phyloP scores from a whole-genome alignment of 2,888 invertebrate genomes.

The Ametastegia equiseti region DNA sequence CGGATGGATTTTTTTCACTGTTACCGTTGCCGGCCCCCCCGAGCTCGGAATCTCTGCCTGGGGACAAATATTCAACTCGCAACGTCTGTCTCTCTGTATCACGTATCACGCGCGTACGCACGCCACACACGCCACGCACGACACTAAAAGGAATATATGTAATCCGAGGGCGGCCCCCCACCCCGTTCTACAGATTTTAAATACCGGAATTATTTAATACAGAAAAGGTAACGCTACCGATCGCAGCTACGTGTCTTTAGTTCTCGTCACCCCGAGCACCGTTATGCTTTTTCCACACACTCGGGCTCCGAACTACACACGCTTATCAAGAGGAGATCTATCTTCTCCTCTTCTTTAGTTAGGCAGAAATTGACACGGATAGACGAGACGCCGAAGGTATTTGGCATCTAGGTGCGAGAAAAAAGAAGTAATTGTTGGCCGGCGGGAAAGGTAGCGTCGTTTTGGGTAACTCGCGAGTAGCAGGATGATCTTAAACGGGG shows the following conservation, averaged over 20 bases:
- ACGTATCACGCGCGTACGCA: conserved; percentile 45
- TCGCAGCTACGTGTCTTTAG: conserved; percentile 39
- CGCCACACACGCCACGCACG: conserved; percentile 41
- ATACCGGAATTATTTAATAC: conserved; percentile 34
- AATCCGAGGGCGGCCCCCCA: conserved; percentile 37
- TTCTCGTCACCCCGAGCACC: conserved; percentile 41
- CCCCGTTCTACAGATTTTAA: conserved; percentile 9
- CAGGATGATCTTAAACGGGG: conserved; percentile 51
- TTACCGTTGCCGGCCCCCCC: conserved; percentile 1
- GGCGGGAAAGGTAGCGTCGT: conserved; percentile 30
- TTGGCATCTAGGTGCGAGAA: neutral
- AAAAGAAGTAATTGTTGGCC: neutral
- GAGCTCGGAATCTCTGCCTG: neutral
- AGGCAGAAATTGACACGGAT: conserved; percentile 9
- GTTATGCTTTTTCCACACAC: conserved; percentile 45
- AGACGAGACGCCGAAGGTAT: neutral
- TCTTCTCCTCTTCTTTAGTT: conserved; percentile 39
- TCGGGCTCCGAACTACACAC: conserved; percentile 34
- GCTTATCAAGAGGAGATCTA: conserved; percentile 52
- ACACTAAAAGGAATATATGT: conserved; percentile 28
- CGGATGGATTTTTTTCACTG: conserved; percentile 28
- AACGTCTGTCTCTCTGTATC: conserved; percentile 2
- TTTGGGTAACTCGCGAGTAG: conserved; percentile 43
- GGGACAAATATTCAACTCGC: conserved; percentile 6
- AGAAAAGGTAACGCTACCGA: conserved; percentile 8